phyloP scores from a whole-genome alignment of 2,797 vertebrate genomes.

The Chloroceryle amazona region DNA sequence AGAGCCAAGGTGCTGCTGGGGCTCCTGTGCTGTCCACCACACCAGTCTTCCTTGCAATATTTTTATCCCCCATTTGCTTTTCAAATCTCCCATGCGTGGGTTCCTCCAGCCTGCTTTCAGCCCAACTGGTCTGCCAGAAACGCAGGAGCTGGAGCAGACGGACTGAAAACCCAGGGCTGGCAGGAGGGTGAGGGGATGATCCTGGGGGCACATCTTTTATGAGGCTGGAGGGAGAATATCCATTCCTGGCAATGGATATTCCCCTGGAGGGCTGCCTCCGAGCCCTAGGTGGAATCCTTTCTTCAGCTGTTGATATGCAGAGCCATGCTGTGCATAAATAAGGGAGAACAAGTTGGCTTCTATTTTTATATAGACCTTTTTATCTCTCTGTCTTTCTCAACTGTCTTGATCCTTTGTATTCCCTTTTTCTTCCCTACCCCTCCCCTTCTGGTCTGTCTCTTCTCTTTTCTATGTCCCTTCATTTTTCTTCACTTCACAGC shows the following conservation, averaged over 20 bases:
- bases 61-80: background rate
- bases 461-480: background rate
- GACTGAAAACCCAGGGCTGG: background rate
- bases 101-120: background rate
- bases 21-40: background rate
- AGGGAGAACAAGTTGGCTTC: background rate
- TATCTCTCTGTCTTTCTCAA: background rate
- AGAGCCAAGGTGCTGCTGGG: background rate
- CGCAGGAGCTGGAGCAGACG: accelerated
- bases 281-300: background rate
- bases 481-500: slow-evolving; percentile 25
- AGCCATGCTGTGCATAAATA: background rate
- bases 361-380: slow-evolving; percentile 17
- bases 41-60: too few relatives aligned
- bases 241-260: background rate
- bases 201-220: background rate
- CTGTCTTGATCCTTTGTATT: background rate
- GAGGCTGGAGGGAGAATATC: background rate
- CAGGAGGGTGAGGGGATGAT: background rate
- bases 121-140: background rate
- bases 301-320: background rate
- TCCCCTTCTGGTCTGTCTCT: background rate
- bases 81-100: accelerated
- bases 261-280: background rate
- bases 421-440: background rate